These are phyloP conservation scores for Platygyra sinensis DNA, from an alignment of 64 coral and sea anemone species.

Conservation along the genomic window DNA sequence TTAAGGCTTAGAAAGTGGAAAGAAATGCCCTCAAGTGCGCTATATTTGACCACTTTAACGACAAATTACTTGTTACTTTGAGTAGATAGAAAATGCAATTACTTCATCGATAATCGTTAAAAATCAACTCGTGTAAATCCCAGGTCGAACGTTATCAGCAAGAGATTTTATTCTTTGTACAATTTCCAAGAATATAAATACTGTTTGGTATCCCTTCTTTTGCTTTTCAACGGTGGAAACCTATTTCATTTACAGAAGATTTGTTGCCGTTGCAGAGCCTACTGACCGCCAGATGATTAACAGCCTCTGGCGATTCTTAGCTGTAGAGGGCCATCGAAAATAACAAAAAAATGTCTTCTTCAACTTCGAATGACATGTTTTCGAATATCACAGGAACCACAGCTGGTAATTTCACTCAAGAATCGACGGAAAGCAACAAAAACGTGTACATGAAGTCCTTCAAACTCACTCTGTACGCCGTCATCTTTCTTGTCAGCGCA, in stretches of 20 bases:
- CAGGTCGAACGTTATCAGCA: neutral
- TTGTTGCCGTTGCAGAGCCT: neutral
- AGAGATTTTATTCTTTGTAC: neutral
- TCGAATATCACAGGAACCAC: neutral
- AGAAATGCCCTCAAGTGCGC: neutral
- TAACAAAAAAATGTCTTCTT: neutral
- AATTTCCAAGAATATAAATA: neutral
- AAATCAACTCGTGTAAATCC: neutral
- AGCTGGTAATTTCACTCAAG: neutral
- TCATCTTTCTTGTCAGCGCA: constrained; percentile 63
- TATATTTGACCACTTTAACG: neutral
- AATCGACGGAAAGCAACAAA: neutral
- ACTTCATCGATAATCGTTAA: neutral
- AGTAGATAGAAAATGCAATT: neutral
- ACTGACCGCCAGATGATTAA: neutral
- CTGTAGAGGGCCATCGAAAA: neutral
- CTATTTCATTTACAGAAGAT: neutral
- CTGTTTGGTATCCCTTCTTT: neutral
- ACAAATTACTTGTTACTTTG: neutral
- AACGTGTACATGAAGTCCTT: constrained; percentile 12
- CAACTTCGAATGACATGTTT: neutral
- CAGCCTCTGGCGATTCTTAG: neutral
- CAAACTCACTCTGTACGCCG: constrained; percentile 51
- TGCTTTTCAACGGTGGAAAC: neutral
- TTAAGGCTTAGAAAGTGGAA: neutral